A percentile compares a stretch with the other conserved stretches of the same genome.
phyloP scores from a whole-genome alignment of 1,140 invertebrate species.

The Penaeus vannamei region DNA sequence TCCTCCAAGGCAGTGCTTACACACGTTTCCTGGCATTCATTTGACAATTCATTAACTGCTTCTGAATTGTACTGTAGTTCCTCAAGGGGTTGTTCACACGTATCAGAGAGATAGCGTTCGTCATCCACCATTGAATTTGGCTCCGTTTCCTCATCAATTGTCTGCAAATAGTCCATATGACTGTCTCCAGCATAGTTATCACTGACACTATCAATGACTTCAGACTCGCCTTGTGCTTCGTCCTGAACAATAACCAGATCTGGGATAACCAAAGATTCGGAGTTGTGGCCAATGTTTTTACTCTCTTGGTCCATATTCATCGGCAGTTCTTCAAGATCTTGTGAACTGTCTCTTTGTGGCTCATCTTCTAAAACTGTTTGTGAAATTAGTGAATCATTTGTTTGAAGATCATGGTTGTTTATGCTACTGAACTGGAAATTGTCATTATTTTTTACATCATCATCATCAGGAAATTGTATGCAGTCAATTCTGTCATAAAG shows the following conservation, averaged over 20 bases:
- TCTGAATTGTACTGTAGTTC: neutral
- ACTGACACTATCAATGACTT: too few species aligned
- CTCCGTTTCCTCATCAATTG: conserved; percentile 57
- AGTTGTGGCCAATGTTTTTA: neutral
- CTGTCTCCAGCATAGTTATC: neutral
- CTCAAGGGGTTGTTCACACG: conserved; percentile 9
- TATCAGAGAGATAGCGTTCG: neutral
- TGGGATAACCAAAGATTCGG: conserved; percentile 12
- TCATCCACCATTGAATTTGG: conserved; percentile 46
- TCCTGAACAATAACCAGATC: conserved; percentile 21
- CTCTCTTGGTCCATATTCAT: neutral
- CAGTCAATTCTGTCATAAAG: too few species aligned
- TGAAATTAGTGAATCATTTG: too few species aligned
- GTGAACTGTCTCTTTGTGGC: neutral
- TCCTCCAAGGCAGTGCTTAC: too few species aligned
- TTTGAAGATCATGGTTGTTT: too few species aligned
- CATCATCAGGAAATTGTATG: too few species aligned
- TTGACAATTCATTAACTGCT: too few species aligned
- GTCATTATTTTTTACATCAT: too few species aligned
- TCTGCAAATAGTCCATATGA: conserved; percentile 51
- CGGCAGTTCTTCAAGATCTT: too few species aligned
- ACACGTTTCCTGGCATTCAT: too few species aligned
- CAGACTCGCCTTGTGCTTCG: neutral
- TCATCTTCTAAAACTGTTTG: neutral
- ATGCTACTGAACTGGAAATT: too few species aligned